Percentiles rank a stretch among this genome's conserved stretches.
Conservation (phyloP, 1,140 invertebrate species). For the Pseudobourletiella spinata region DNA sequence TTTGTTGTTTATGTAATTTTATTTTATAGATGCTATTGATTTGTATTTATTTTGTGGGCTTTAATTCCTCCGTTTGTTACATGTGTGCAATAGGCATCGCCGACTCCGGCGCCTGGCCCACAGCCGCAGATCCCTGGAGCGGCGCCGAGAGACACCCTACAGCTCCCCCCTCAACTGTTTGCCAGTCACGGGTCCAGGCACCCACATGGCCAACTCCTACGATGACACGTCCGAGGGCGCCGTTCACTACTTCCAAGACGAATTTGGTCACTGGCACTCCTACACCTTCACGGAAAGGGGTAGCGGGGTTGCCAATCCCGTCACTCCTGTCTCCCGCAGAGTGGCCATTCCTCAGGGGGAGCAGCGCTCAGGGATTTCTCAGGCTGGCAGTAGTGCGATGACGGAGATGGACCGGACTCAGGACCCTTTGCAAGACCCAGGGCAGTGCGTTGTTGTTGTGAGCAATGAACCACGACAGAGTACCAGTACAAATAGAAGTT, state of each 20-base stretch:
- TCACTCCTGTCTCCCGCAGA: not conserved
- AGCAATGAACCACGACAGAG: constrained; percentile 22
- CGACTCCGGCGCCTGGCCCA: constrained; percentile 32
- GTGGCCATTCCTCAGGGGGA: not conserved
- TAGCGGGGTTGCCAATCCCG: constrained; percentile 36
- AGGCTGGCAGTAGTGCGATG: too few relatives aligned
- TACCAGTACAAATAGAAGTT: constrained; percentile 15
- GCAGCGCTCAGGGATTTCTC: not conserved
- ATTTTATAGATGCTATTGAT: not conserved
- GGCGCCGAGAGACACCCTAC: constrained; percentile 26
- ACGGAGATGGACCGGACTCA: not conserved
- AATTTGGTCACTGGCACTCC: constrained; percentile 56
- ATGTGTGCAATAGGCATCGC: constrained; percentile 31
- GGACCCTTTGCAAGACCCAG: not conserved
- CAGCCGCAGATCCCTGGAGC: constrained; percentile 33
- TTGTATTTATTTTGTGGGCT: too few relatives aligned
- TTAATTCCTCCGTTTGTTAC: too few relatives aligned
- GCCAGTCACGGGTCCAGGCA: constrained; percentile 40
- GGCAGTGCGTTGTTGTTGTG: not conserved
- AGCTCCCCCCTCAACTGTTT: constrained; percentile 1
- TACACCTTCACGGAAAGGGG: constrained; percentile 79
- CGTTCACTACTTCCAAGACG: constrained; percentile 68
- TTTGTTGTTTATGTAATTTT: not conserved
- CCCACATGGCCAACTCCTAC: constrained; percentile 69
- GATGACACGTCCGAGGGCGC: constrained; percentile 80